Conservation (phyloP, 2,797 vertebrate species). For the Lagorchestes hirsutus region DNA sequence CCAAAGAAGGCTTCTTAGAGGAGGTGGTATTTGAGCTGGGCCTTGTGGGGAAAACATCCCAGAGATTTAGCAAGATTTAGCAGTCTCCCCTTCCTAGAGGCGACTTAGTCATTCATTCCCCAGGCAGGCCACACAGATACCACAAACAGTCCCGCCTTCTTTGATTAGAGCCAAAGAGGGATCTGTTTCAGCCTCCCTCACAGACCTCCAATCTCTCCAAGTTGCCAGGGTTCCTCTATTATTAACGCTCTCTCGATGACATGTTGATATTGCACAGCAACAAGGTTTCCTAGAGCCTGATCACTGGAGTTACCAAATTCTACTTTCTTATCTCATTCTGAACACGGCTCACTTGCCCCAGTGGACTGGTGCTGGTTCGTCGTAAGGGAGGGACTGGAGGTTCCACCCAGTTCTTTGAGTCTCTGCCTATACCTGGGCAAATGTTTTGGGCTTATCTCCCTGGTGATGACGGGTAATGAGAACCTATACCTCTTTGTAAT, state of each 20-base stretch:
- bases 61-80: not conserved
- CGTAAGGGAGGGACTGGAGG: not conserved
- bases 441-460: not conserved
- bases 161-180: not conserved
- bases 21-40: not conserved
- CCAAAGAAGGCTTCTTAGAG: not conserved
- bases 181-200: not conserved
- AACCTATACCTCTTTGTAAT: not conserved
- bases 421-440: not conserved
- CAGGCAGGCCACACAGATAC: not conserved
- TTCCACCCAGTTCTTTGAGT: not conserved
- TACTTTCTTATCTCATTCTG: not conserved
- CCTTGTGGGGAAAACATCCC: not conserved
- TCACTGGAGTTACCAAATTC: not conserved
- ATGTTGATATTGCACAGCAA: not conserved
- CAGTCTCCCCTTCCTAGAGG: not conserved
- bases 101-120: not conserved
- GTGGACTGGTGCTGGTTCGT: not conserved
- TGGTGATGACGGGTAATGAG: not conserved
- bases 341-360: not conserved
- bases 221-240: not conserved
- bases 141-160: not conserved
- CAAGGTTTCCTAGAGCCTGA: not conserved
- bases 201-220: not conserved
- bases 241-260: not conserved